Evolutionary conservation across 1,140 invertebrate genomes (phyloP), one percentile per base, ranked within the genome.

Genomic region (Orussus abietinus): DNA sequence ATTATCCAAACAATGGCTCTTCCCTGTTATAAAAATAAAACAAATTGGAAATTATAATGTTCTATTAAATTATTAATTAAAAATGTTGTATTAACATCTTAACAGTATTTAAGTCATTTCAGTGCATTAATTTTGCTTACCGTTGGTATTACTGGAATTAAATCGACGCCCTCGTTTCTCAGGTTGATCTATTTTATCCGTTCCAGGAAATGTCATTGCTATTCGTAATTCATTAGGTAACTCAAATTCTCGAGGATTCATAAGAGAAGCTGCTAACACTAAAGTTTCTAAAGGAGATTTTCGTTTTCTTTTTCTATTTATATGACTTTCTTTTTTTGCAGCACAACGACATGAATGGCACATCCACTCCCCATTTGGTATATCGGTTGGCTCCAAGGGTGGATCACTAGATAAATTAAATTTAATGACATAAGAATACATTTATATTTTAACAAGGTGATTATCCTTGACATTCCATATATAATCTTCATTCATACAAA

Each of bases 231-330:
- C 87, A 43, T 80, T 75, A 0, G 91, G 90, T 42, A 96, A 66
- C 58, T 89, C 84, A 73, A 94, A 95, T 69, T 95, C 88, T 52
- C 80, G 81, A 3, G 92, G 91, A 75, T 95, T 96, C 64, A 90
- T 79, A 38, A 85, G 66, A 42, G 80, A 82, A 1, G 90, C 90
- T 9, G 88, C 90, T 54, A 85, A 77, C 29, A 90, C 83, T 6
- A 95, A 65, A 14, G 85, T 75, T 49, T 88, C 81, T 55, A 95
- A 74, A 1, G 84, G 78, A 26, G 75, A 78, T 57, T 62, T 82
- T 75, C 62, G 78, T 41, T 66, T 66, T 34, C 61, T 65, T 10
- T 72, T 69, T 32, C 73, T 67, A 41, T 59, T 51, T 22, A 49
- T 47, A 4, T 38, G 57, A 6, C 51, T 48, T 25, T 71, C 57